These are phyloP conservation scores for Apodemia duryi DNA, from an alignment of 2,888 invertebrate species.

Conservation along the genomic window DNA sequence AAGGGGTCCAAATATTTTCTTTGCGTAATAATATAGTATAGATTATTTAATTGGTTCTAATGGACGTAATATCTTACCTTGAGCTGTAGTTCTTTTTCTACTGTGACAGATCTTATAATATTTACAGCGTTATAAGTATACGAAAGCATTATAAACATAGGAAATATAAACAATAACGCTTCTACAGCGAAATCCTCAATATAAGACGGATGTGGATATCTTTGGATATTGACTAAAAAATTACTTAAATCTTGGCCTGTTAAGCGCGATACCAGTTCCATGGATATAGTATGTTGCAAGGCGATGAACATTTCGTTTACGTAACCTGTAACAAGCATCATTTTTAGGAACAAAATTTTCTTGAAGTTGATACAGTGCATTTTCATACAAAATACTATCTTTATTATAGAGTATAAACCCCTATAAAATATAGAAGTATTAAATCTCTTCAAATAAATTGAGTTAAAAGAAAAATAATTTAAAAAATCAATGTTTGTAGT, in stretches of 20 bases:
- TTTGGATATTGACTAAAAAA: conserved; percentile 70
- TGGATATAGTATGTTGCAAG: conserved; percentile 59
- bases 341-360: conserved; percentile 3
- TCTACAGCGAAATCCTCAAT: conserved; percentile 82
- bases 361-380: background rate
- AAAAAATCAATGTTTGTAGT: no score
- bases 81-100: conserved; percentile 87
- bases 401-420: no score
- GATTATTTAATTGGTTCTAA: conserved; percentile 4
- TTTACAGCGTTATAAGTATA: conserved; percentile 90
- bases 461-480: no score
- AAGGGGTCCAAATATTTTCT: no score
- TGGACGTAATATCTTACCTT: conserved; percentile 76
- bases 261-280: conserved; percentile 50
- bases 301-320: conserved; percentile 66
- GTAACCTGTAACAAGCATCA: conserved; percentile 47
- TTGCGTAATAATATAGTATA: no score
- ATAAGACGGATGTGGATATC: conserved; percentile 87
- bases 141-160: conserved; percentile 87
- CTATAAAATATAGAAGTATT: no score
- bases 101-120: conserved; percentile 85
- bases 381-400: background rate
- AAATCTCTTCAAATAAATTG: no score
- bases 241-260: conserved; percentile 44
- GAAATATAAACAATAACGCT: conserved; percentile 83